Evolutionary conservation across 2,797 vertebrate species (phyloP).

Genomic region (Anabacerthia variegaticeps): DNA sequence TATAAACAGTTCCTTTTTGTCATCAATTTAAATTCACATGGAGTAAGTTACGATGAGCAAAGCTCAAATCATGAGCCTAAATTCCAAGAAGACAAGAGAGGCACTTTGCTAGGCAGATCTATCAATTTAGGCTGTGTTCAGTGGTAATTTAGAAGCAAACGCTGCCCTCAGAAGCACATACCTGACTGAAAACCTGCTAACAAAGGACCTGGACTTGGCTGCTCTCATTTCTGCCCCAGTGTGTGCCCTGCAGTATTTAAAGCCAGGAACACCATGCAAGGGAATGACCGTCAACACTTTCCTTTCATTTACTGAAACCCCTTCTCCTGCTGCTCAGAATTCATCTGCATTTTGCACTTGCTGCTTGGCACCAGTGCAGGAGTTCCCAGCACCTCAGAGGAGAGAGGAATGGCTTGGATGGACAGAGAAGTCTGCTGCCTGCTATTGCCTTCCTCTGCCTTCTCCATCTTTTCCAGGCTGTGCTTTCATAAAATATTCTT

Average conservation of each 20-base stretch:
- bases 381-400: background rate
- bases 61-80: background rate
- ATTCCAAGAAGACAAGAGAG: background rate
- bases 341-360: background rate
- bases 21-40: background rate
- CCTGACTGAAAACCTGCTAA: background rate
- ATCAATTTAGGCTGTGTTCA: background rate
- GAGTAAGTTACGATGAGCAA: background rate
- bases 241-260: background rate
- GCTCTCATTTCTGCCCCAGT: background rate
- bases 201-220: background rate
- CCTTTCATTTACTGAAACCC: background rate
- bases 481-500: background rate
- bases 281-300: background rate
- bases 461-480: background rate
- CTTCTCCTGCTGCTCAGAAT: background rate
- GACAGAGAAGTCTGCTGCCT: background rate
- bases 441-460: background rate
- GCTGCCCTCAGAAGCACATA: background rate
- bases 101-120: background rate
- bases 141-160: background rate
- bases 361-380: background rate
- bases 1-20: background rate
- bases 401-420: background rate
- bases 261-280: background rate